Evolutionary conservation across 2,797 vertebrate species (phyloP), one percentile per base, ranked within the genome.

Genomic region (Diceros bicornis): DNA sequence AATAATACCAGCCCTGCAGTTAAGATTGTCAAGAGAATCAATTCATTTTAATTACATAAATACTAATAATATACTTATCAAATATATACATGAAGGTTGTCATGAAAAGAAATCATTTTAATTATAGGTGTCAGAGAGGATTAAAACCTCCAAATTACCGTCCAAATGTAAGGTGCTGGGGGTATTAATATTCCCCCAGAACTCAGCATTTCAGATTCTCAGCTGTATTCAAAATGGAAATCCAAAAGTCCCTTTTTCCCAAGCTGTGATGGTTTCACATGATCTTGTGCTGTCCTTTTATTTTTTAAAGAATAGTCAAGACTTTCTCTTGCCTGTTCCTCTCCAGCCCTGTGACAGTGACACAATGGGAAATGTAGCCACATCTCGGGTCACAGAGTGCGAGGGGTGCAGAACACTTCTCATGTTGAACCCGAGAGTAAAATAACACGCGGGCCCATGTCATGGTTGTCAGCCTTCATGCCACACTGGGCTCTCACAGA

Each of bases 11-110:
- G 18, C 64, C 72, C 41, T 89, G 21, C 41, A 20, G 6, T 72
- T 72, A 68, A 96, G 20, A 34, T 64, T 91, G 34, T 77, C 32
- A 37, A 52, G 64, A 87, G 32, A 69, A 64, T 1, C 1, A 29
- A 83, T 71, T 91, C 86, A 32, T 50, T 77, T 90, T 62, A 57
- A 55, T 64, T 68, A 89, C 23, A 64, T 52, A 93, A 95, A 61
- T 74, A 77, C 52, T 71, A 68, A 91, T 61, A 13, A 25, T 64
- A 23, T 71, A 68, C 62, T 93, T 86, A n/a, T 61, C 52, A 88
- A 57, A 55, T 44, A 27, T 3, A 62, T 27, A 62, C 23, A 52
- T 66, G 37, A 82, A 12, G 1, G 5, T 82, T 90, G 14, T 44
- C 32, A 20, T 59, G 41, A 88, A 18, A 83, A 59, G 59, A 84